phyloP scores from a whole-genome alignment of 2,113 vertebrate species.

The Solea senegalensis region DNA sequence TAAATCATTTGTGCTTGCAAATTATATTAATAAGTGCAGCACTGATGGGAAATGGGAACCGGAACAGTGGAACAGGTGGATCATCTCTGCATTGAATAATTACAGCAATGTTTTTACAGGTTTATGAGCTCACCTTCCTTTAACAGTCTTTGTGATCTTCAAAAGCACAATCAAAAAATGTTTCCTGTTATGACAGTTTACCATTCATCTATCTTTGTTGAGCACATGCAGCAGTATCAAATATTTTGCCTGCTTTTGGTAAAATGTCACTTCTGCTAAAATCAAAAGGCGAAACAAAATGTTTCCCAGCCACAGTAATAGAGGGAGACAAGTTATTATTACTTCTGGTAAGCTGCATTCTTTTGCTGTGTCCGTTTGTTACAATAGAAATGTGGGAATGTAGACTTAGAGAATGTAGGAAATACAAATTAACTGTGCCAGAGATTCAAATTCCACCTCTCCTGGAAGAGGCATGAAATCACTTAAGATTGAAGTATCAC shows the following conservation, averaged over 20 bases:
- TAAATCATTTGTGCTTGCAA: not conserved
- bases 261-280: constrained; percentile 1
- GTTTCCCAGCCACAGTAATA: not conserved
- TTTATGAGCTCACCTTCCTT: constrained; percentile 3
- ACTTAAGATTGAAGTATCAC: constrained; percentile 14
- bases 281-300: not conserved
- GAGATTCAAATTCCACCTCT: constrained; percentile 28
- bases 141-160: not conserved
- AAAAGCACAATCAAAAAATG: not conserved
- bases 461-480: constrained; percentile 34
- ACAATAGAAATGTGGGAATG: constrained; percentile 51
- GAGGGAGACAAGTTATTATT: not conserved
- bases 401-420: constrained; percentile 18
- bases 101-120: constrained; percentile 10
- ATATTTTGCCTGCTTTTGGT: constrained; percentile 1
- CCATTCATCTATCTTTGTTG: not conserved
- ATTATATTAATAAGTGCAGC: not conserved
- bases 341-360: constrained; percentile 17
- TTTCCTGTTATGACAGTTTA: constrained; percentile 16
- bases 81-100: constrained; percentile 20
- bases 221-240: constrained; percentile 15
- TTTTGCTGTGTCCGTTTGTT: constrained; percentile 17
- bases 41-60: not conserved
- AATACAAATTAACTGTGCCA: constrained; percentile 41
- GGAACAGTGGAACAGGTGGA: constrained; percentile 5